Base-by-base conservation (phyloP, 1,140 invertebrate genomes). In the Anadara kagoshimensis region DNA sequence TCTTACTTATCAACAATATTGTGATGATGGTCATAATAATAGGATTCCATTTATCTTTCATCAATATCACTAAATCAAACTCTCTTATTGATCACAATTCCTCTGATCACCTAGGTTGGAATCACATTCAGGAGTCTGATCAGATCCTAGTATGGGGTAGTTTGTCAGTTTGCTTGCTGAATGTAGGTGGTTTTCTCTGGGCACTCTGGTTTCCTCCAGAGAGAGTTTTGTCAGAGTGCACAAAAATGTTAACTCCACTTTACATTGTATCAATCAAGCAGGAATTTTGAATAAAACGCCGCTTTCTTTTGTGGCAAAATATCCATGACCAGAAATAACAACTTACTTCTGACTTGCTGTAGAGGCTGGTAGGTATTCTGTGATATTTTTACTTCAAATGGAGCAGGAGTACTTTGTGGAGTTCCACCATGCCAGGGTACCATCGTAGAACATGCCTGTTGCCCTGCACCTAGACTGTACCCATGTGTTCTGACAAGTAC, bases 261-360 rank as follows among this genome's bases (percentile, higher is more conserved):
- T 36, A 3, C 7, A 36, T 3, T 36, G 29, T 36, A 3, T 36
- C 7, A 36, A 36, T 3, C 29, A 36, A 36, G 29, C 7, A 3
- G 7, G 29, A 36, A 36, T 3, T n/a, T 36, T 36, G 29, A 36
- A 51, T 18, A 51, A 51, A 51, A 18, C 4, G 1, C 49, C 10
- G 1, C 10, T 51, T 51, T 51, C 10, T 18, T 22, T 51, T 18
- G 49, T 22, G 20, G 49, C 20, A 18, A 51, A 10, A 10, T 49
- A 49, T 10, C 49, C 49, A 22, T 22, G 20, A 2, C 2, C 16
- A 51, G 2, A 2, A 22, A 2, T 36, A 49, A 16, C n/a, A 2
- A 59, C 68, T 67, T 59, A 75, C 73, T 68, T 43, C 58, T 53
- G 41, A 75, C 59, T 49, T 75, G 73, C 29, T 75, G 67, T 18